Evolutionary conservation across 2,888 invertebrate species (phyloP), one percentile per base, ranked within the genome.

Genomic region (Cordilura impudica): DNA sequence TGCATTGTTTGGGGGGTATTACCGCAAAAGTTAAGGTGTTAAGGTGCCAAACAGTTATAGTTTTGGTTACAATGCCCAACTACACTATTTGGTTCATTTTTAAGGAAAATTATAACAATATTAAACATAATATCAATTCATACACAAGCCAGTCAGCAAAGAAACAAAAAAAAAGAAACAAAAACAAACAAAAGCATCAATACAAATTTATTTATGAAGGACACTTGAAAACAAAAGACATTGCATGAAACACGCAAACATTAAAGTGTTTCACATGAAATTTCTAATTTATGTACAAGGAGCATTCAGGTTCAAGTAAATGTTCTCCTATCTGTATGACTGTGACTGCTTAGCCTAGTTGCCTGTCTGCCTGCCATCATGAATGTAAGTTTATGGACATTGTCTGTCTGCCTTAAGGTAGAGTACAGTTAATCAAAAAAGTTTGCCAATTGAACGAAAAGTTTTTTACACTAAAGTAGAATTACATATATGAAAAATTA

Each of bases 1-100:
- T n/a, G n/a, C n/a, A n/a, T n/a, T n/a, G n/a, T n/a, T n/a, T n/a
- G n/a, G n/a, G n/a, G n/a, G n/a, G n/a, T n/a, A n/a, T 43, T 39
- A 47, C 1, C 21, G 1, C 23, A n/a, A 53, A 8, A 53, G 8
- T 61, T 18, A 61, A 82, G 77, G 82, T 83, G 83, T 83, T 81
- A 82, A 83, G 75, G 78, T 82, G 83, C 81, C 81, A 83, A 82
- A 77, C 71, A 78, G 70, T 82, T 82, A 82, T 79, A 70, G 60
- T 74, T 60, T 60, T 35, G 12, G 16, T 53, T 45, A 18, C 65
- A 63, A 29, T 35, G 16, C 65, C 8, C 19, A 53, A 53, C 43
- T 14, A 63, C 61, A 72, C 63, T n/a, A n/a, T n/a, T n/a, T n/a
- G 58, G 45, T 63, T 67, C 18, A 45, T 14, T 31, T 66, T 69